Conservation (phyloP, 2,113 vertebrate genomes). For the Rhinoptilus africanus region DNA sequence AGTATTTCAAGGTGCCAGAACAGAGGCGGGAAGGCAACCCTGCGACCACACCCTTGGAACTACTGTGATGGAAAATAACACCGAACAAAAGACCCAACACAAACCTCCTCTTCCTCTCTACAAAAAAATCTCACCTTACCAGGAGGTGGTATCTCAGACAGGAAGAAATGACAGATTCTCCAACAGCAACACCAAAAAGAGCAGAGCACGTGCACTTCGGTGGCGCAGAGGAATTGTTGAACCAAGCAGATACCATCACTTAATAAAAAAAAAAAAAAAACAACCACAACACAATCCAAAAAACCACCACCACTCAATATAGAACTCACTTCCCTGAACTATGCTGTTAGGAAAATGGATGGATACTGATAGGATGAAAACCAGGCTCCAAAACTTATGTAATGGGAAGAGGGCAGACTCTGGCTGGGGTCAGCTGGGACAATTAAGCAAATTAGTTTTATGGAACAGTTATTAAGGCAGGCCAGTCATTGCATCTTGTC, state of each 20-base stretch:
- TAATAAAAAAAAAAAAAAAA: not conserved
- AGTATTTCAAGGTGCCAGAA: not conserved
- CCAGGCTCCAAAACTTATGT: not conserved
- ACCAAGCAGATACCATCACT: accelerated
- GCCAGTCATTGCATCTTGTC: not conserved
- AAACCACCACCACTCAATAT: not conserved
- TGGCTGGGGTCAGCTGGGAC: not conserved
- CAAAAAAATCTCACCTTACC: not conserved
- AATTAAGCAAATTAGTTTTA: not conserved
- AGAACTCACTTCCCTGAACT: not conserved
- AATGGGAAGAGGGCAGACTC: not conserved
- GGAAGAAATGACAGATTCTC: not conserved
- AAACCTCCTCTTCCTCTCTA: not conserved
- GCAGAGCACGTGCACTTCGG: accelerated
- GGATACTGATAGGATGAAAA: not conserved
- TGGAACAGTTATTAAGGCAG: not conserved
- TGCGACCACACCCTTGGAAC: not conserved
- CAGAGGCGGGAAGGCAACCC: not conserved
- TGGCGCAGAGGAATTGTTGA: not conserved
- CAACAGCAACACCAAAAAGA: not conserved
- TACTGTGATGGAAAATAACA: not conserved
- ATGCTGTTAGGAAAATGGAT: not conserved
- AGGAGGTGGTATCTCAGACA: not conserved
- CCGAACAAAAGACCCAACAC: not conserved
- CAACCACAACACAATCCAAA: not conserved